Evolutionary conservation across 2,888 invertebrate species (phyloP).

Genomic region (Leucoma salicis): DNA sequence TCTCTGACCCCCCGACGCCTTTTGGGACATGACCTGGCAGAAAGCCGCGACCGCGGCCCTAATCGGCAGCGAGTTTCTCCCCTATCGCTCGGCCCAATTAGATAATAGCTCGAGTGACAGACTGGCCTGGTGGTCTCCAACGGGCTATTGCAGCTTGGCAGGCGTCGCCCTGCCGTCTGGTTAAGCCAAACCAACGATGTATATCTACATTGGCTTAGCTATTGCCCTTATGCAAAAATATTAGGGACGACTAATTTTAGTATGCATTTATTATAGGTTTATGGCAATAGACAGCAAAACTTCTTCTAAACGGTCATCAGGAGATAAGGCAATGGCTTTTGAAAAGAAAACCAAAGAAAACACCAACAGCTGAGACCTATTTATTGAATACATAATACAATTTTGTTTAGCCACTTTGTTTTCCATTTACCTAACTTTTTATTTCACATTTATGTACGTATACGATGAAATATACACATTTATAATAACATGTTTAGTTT

Average conservation of each 20-base stretch:
- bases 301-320: conserved; percentile 44
- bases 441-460: neutral
- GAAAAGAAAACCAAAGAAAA: conserved; percentile 33
- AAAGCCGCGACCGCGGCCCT: too few species aligned
- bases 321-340: conserved; percentile 60
- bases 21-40: neutral
- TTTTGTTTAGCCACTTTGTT: neutral
- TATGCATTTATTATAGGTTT: conserved; percentile 34
- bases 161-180: too few species aligned
- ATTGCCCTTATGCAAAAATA: too few species aligned
- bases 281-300: conserved; percentile 57
- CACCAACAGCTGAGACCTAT: conserved; percentile 4
- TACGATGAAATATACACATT: conserved; percentile 1
- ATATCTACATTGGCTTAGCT: too few species aligned
- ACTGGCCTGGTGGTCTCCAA: too few species aligned
- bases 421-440: neutral
- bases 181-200: too few species aligned
- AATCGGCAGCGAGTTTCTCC: too few species aligned
- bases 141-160: too few species aligned
- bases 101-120: too few species aligned
- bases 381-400: neutral
- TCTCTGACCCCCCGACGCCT: neutral
- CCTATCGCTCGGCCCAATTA: too few species aligned
- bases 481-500: too few species aligned
- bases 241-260: neutral